Base-by-base conservation (phyloP, 2,113 vertebrate genomes). In the Equus quagga region DNA sequence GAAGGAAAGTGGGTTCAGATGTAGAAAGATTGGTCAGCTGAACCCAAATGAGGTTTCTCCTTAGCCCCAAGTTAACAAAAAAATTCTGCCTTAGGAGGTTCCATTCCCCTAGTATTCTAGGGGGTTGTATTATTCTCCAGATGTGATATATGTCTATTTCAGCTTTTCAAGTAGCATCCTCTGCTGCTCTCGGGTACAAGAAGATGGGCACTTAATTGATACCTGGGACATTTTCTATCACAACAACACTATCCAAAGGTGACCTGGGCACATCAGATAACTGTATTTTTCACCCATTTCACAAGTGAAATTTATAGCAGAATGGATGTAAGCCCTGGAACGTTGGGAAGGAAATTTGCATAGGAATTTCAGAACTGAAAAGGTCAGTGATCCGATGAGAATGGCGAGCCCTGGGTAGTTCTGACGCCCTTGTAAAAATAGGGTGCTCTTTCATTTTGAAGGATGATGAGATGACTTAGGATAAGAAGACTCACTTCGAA, bases 401-500 rank as follows among this genome's bases (percentile, higher is more conserved):
- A 90, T 64, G 24, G 72, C 64, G 11, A 90, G 89, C 33, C 28
- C 70, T 64, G 4, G 28, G 51, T 56, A 62, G 49, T 79, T 70
- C 83, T 73, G 69, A 97, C 87, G 79, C n/a, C n/a, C 60, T 81
- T 67, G 72, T 89, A 94, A 0, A 81, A 96, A 69, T 89, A 44
- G 62, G 31, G 6, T 58, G 89, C 69, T 87, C 70, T 94, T 94
- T 91, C 51, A 49, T 93, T 96, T 54, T 70, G 60, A 95, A 91
- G 36, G 41, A 93, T 81, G 84, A 82, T 82, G 54, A 94, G 36
- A 80, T 78, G n/a, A 67, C 44, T 78, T 91, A 86, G 17, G 84
- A 92, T 36, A 89, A 94, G 54, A 95, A 97, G 31, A 70, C 51
- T 89, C 28, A 89, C 98, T 99, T 99, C 95, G 58, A 99, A 98